Percentiles rank a stretch among this genome's conserved stretches.
Evolutionary conservation across 2,797 vertebrate genomes (phyloP).

Genomic region (Sebastes nivosus): DNA sequence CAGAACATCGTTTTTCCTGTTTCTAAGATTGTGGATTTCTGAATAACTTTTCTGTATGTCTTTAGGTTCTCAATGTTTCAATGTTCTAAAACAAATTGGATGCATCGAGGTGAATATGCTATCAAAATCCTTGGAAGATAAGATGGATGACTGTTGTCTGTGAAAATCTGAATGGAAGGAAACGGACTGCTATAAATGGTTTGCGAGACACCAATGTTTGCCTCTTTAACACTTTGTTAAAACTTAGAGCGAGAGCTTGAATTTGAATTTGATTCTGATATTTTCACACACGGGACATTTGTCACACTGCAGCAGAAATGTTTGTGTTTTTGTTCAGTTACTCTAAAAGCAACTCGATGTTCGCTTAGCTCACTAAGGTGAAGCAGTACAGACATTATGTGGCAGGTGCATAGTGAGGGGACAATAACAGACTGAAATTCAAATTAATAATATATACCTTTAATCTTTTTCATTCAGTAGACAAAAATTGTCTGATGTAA

Average conservation of each 20-base stretch:
- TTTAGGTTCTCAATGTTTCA: conserved; percentile 95
- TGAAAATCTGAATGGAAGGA: conserved; percentile 39
- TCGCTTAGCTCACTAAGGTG: conserved; percentile 1
- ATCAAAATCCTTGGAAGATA: conserved; percentile 21
- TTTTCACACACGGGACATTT: conserved; percentile 54
- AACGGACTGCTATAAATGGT: conserved; percentile 49
- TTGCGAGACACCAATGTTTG: conserved; percentile 67
- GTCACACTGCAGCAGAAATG: conserved; percentile 22
- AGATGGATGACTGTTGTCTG: conserved; percentile 39
- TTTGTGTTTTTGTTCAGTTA: conserved; percentile 15
- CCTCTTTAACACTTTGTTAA: conserved; percentile 66
- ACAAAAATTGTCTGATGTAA: conserved; percentile 66
- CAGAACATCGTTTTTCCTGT: not conserved
- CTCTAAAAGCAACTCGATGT: conserved; percentile 27
- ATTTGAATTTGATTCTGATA: conserved; percentile 59
- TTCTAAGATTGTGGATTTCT: not conserved
- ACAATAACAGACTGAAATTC: conserved; percentile 57
- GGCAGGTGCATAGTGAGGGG: conserved; percentile 26
- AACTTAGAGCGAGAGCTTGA: conserved; percentile 42
- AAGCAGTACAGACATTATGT: conserved; percentile 10
- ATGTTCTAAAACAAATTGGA: conserved; percentile 91
- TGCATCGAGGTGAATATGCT: conserved; percentile 79
- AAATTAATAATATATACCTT: conserved; percentile 56
- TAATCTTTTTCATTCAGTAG: conserved; percentile 60
- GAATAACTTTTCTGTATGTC: not conserved